These are phyloP conservation scores for Zoanthus gigantus DNA, from an alignment of 92 coral and sea anemone genomes.

Conservation along the genomic window DNA sequence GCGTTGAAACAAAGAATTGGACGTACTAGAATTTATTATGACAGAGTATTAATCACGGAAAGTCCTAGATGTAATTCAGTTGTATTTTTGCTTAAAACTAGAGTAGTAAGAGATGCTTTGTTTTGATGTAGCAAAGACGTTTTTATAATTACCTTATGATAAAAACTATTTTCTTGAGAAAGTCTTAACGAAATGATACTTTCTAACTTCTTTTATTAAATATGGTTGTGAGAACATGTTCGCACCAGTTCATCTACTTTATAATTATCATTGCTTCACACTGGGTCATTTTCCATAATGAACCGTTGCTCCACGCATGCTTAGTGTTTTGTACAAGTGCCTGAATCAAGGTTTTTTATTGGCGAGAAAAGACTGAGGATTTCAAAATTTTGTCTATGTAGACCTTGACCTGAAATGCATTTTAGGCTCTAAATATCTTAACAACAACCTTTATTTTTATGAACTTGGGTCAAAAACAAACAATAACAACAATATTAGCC, in stretches of 20 bases:
- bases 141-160: background rate
- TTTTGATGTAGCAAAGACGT: background rate
- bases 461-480: background rate
- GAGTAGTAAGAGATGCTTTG: background rate
- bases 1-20: background rate
- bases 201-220: background rate
- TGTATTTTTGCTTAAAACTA: background rate
- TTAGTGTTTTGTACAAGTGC: background rate
- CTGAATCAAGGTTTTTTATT: background rate
- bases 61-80: background rate
- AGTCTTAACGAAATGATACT: background rate
- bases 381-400: background rate
- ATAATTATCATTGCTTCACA: background rate
- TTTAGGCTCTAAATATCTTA: background rate
- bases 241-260: background rate
- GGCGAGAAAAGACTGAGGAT: background rate
- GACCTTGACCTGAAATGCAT: background rate
- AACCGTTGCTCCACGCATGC: constrained; percentile 1
- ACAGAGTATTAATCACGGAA: background rate
- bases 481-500: background rate
- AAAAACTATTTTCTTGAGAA: background rate
- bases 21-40: background rate
- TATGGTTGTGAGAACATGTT: background rate
- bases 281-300: background rate
- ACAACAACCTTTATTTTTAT: background rate